phyloP scores from a whole-genome alignment of 2,888 invertebrate genomes.

The Serrognathus titanus region DNA sequence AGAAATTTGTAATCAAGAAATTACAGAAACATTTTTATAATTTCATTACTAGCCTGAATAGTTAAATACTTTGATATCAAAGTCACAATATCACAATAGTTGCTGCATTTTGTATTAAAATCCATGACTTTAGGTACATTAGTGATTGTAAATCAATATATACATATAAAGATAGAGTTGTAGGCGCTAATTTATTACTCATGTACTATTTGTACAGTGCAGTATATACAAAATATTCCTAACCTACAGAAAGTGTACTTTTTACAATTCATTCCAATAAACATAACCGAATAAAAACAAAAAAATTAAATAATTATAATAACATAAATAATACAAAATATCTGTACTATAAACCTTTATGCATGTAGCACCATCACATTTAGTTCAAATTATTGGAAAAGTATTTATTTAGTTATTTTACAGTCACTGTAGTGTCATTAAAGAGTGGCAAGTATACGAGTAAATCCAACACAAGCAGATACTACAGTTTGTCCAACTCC shows the following conservation, averaged over 20 bases:
- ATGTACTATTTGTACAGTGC: conserved; percentile 33
- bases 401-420: conserved; percentile 4
- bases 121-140: too few relatives aligned
- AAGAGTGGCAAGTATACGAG: conserved; percentile 87
- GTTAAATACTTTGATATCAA: too few relatives aligned
- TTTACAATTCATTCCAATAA: conserved; percentile 26
- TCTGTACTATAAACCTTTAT: conserved; percentile 31
- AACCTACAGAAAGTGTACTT: conserved; percentile 31
- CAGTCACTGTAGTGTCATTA: conserved; percentile 48
- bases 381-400: conserved; percentile 27
- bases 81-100: too few relatives aligned
- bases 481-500: conserved; percentile 90
- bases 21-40: too few relatives aligned
- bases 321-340: conserved; percentile 32
- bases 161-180: too few relatives aligned
- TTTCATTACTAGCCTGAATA: too few relatives aligned
- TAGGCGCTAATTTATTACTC: conserved; percentile 10
- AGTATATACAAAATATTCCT: conserved; percentile 42
- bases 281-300: conserved; percentile 25
- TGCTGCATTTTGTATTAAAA: too few relatives aligned
- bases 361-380: conserved; percentile 47
- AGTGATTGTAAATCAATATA: too few relatives aligned
- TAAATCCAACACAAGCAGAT: conserved; percentile 87
- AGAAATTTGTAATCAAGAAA: too few relatives aligned
- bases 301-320: conserved; percentile 18